Evolutionary conservation across 2,113 vertebrate species (phyloP).

Genomic region (Lontra canadensis): DNA sequence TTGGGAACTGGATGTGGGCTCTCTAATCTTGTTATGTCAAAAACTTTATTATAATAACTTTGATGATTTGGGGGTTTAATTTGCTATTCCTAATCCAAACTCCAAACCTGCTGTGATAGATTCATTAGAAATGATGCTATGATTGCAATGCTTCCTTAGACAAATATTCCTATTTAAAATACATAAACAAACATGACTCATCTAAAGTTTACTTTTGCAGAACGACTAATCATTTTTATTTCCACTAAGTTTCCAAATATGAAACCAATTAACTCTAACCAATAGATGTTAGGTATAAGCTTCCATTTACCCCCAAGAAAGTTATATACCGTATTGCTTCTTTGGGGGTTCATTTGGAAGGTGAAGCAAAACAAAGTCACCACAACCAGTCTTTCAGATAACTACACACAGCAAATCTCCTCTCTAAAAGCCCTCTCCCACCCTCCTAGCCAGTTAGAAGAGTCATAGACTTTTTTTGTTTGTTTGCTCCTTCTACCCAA

Average conservation of each 20-base stretch:
- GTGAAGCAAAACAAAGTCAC: not conserved
- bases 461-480: not conserved
- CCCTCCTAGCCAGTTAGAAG: not conserved
- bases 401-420: not conserved
- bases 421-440: not conserved
- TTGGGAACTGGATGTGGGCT: not conserved
- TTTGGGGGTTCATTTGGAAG: not conserved
- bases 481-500: not conserved
- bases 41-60: not conserved
- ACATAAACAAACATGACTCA: not conserved
- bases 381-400: not conserved
- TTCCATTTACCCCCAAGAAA: not conserved
- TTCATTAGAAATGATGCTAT: not conserved
- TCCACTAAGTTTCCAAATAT: not conserved
- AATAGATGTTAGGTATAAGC: not conserved
- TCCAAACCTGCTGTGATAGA: not conserved
- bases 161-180: not conserved
- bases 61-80: not conserved
- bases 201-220: not conserved
- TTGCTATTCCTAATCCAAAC: not conserved
- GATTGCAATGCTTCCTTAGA: not conserved
- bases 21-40: not conserved
- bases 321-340: not conserved
- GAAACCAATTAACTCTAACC: not conserved
- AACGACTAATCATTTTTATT: not conserved